Evolutionary conservation across 30 jellyfish, hydroid and myxozoan species (phyloP), one percentile per base, ranked within the genome.

Genomic region (Sanderia malayensis): DNA sequence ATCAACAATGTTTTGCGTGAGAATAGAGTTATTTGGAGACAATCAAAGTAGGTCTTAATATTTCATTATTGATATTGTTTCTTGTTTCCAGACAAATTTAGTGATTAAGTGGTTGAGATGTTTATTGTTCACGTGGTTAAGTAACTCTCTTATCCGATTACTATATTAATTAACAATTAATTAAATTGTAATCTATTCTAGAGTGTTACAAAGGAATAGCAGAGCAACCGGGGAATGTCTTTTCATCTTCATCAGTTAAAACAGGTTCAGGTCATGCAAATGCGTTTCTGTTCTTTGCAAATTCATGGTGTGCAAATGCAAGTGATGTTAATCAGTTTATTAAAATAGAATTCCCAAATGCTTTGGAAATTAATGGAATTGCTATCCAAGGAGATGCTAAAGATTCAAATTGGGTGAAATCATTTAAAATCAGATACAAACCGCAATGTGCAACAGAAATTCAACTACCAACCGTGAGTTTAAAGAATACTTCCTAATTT

Each of bases 11-110:
- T 66, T 11, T 18, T 66, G 79, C 63, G 34, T 66, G 66, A 66
- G 79, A 34, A 41, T 37, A 17, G 79, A 66, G 21, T 8, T 66
- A n/a, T 66, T 28, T 66, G 79, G 79, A 66, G 25, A 66, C 31
- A 29, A 27, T 13, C 21, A 46, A 32, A 47, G 79, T 65, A 22
- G 17, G 52, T 66, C n/a, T 33, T 66, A n/a, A n/a, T n/a, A n/a
- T n/a, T n/a, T n/a, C 15, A 41, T 8, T 8, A 41, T 41, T 41
- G 8, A 8, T 15, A 6, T 6, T 8, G 55, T 41, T 41, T 6
- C 8, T 41, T 41, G 11, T 15, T 15, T 6, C 8, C 11, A 8
- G 8, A 6, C 15, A 6, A 6, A 6, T 8, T 8, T 41, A 41
- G 11, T 8, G 55, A 15, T 15, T 6, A 6, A 8, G 15, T 41